Evolutionary conservation across 2,888 invertebrate genomes (phyloP).

Genomic region (Apeira syringaria): DNA sequence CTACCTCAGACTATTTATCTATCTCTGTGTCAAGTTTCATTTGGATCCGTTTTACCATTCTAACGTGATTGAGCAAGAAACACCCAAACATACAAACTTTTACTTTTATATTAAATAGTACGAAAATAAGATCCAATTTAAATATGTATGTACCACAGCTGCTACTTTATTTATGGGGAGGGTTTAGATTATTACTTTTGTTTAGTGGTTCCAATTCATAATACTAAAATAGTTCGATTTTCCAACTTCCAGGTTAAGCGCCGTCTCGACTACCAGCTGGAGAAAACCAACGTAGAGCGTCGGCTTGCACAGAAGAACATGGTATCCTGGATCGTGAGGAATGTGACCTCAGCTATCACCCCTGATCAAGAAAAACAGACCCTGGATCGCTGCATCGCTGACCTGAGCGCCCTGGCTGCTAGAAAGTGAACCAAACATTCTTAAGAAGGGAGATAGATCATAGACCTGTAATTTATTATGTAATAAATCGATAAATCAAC

Average conservation of each 20-base stretch:
- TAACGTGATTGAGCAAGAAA: too few relatives aligned
- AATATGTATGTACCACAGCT: too few relatives aligned
- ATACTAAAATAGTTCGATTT: too few relatives aligned
- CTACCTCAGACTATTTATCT: too few relatives aligned
- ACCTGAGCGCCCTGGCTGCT: constrained; percentile 89
- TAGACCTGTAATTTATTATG: constrained; percentile 19
- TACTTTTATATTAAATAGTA: too few relatives aligned
- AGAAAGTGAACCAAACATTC: constrained; percentile 46
- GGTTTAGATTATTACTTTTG: too few relatives aligned
- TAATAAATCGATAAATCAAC: constrained; percentile 44
- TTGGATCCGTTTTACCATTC: too few relatives aligned
- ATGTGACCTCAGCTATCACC: constrained; percentile 94
- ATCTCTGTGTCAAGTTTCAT: too few relatives aligned
- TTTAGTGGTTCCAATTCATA: too few relatives aligned
- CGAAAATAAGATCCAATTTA: too few relatives aligned
- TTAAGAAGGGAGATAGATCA: constrained; percentile 17
- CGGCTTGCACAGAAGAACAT: constrained; percentile 95
- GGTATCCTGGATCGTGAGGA: constrained; percentile 95
- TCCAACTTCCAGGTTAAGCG: constrained; percentile 87
- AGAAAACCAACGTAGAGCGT: constrained; percentile 91
- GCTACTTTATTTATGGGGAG: too few relatives aligned
- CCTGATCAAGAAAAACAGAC: constrained; percentile 96
- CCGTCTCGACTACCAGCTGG: constrained; percentile 96
- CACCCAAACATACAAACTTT: too few relatives aligned
- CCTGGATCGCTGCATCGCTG: constrained; percentile 93